Evolutionary conservation across 2,888 invertebrate genomes (phyloP).

Genomic region (Rhagonycha fulva): DNA sequence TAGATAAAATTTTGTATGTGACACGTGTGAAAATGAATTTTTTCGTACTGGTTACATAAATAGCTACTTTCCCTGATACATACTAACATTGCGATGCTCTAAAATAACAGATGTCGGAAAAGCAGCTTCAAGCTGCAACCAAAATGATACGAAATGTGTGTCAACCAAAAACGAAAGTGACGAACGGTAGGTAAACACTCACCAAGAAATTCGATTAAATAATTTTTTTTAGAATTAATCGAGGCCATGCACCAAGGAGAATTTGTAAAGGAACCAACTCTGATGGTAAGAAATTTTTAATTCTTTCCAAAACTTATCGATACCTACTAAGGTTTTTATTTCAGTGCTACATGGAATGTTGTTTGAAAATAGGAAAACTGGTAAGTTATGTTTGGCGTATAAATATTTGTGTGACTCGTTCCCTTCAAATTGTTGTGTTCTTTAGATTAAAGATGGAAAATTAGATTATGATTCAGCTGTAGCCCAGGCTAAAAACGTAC

Average conservation of each 20-base stretch:
- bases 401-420: neutral
- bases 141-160: neutral
- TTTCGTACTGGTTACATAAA: too few species aligned
- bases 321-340: conserved; percentile 46
- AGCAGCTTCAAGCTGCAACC: neutral
- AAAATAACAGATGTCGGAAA: neutral
- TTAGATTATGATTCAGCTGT: conserved; percentile 4
- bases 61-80: too few species aligned
- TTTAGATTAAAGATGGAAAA: conserved; percentile 19
- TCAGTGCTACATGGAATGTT: conserved; percentile 58
- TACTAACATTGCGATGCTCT: too few species aligned
- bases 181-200: neutral
- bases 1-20: too few species aligned
- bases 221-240: conserved; percentile 29
- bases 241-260: conserved; percentile 37
- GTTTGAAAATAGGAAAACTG: conserved; percentile 57
- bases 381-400: conserved; percentile 44
- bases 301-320: neutral
- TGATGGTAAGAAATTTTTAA: conserved; percentile 24
- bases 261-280: conserved; percentile 33
- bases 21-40: too few species aligned
- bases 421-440: neutral
- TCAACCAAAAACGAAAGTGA: neutral
- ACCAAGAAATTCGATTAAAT: neutral
- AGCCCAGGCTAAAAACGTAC: conserved; percentile 11